Evolutionary conservation across 2,888 invertebrate genomes (phyloP).

Genomic region (Margaritifera margaritifera): DNA sequence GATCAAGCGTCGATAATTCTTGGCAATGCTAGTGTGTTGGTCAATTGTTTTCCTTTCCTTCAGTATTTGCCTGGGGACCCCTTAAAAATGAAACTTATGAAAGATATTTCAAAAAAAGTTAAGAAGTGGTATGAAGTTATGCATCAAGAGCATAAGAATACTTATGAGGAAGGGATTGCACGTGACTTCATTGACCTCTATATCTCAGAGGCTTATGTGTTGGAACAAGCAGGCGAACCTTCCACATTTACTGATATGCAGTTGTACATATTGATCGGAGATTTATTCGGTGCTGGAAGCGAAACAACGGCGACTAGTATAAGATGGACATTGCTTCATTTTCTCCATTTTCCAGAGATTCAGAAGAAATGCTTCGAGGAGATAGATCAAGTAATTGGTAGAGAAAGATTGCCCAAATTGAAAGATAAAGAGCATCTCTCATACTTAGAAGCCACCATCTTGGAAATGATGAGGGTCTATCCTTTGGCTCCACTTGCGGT

Average conservation of each 20-base stretch:
- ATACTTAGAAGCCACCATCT: constrained; percentile 57
- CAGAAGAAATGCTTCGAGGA: constrained; percentile 38
- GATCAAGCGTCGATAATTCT: constrained; percentile 7
- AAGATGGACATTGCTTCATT: constrained; percentile 86
- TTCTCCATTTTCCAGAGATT: constrained; percentile 83
- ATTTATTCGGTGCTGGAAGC: constrained; percentile 58
- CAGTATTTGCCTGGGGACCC: constrained; percentile 21
- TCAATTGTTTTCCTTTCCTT: constrained; percentile 25
- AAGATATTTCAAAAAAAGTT: not conserved
- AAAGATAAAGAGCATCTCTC: constrained; percentile 39
- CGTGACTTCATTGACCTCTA: constrained; percentile 18
- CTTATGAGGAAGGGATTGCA: constrained; percentile 6
- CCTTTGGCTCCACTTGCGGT: constrained; percentile 47
- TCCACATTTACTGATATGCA: constrained; percentile 23
- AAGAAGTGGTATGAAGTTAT: constrained; percentile 10
- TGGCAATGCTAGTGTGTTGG: not conserved
- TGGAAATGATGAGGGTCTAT: constrained; percentile 54
- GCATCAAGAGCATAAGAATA: constrained; percentile 4
- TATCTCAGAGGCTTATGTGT: not conserved
- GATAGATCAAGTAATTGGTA: constrained; percentile 66
- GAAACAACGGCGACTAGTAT: constrained; percentile 88
- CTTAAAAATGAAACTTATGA: constrained; percentile 6
- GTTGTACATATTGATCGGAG: constrained; percentile 30
- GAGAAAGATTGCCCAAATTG: constrained; percentile 34
- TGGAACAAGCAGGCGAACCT: not conserved